Base-by-base conservation (phyloP, 2,888 invertebrate species). In the Oscheius sp. region DNA sequence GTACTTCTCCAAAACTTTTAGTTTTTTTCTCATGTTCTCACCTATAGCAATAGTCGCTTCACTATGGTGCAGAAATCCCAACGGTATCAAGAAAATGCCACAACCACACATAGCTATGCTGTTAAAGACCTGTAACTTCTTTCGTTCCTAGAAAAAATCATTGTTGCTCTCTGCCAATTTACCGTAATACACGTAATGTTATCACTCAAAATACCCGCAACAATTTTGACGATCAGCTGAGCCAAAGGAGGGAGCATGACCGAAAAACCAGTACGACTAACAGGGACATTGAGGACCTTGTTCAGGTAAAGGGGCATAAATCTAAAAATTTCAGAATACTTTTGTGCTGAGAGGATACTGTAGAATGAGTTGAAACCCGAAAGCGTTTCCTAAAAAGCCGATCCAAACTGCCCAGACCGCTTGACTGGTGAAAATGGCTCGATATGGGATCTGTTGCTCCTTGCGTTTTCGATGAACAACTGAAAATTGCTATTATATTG, bases 271-370 rank as follows among this genome's bases (percentile, higher is more conserved):
- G 80, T 80, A 3, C 65, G 61, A 6, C 51, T 62, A 17, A 80
- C 78, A 4, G 75, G 72, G 8, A 80, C 59, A n/a, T 44, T 51
- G 14, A 80, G 45, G 3, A 80, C 77, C 56, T 80, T 80, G 64
- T 80, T 80, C 57, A 80, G 63, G 49, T 70, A 80, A 14, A 73
- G 77, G 6, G 79, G 79, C 80, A 80, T 77, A 56, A 75, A 77
- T 51, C 73, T 72, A 24, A 50, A 72, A 12, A 44, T 30, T 51
- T 32, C 14, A 1, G 20, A 30, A 24, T 41, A 44, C 28, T 17
- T 56, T 41, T 2, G 38, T 22, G 20, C 9, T 41, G 22, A 45
- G 38, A 64, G 41, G 56, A 65, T 45, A 76, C 73, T 80, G 80
- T 9, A 80, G 45, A 22, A 80, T 76, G 33, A 80, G 68, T 51